A percentile compares a stretch with the other conserved stretches of the same genome.
Conservation (phyloP, 2,113 vertebrate species). For the Chaetops frenatus region DNA sequence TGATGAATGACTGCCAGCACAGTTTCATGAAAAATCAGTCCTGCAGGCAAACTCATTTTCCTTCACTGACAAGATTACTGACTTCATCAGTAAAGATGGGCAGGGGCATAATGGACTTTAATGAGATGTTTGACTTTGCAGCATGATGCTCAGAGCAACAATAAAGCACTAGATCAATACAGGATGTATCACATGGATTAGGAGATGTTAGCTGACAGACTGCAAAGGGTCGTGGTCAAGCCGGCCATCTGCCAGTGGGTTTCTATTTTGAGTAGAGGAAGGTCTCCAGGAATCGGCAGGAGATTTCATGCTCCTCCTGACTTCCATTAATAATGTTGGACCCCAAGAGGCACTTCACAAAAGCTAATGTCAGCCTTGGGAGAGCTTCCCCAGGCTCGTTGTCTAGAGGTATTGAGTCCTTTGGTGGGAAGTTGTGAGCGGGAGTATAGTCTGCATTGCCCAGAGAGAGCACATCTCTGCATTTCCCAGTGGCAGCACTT, state of each 20-base stretch:
- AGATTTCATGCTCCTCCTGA: not conserved
- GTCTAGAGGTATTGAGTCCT: not conserved
- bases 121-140: not conserved
- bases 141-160: not conserved
- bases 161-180: not conserved
- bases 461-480: not conserved
- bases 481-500: not conserved
- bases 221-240: not conserved
- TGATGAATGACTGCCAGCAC: not conserved
- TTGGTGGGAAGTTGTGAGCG: not conserved
- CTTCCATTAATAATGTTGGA: not conserved
- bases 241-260: not conserved
- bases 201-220: not conserved
- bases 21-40: not conserved
- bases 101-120: not conserved
- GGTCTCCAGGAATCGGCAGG: not conserved
- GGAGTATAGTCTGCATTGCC: not conserved
- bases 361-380: not conserved
- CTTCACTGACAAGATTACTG: constrained; percentile 1
- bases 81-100: not conserved
- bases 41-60: constrained; percentile 19
- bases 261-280: not conserved
- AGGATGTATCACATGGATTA: not conserved
- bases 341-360: not conserved
- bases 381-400: not conserved